Percentiles rank a stretch among this genome's conserved stretches.
phyloP scores from a whole-genome alignment of 2,113 vertebrate genomes.

The Cariama cristata region DNA sequence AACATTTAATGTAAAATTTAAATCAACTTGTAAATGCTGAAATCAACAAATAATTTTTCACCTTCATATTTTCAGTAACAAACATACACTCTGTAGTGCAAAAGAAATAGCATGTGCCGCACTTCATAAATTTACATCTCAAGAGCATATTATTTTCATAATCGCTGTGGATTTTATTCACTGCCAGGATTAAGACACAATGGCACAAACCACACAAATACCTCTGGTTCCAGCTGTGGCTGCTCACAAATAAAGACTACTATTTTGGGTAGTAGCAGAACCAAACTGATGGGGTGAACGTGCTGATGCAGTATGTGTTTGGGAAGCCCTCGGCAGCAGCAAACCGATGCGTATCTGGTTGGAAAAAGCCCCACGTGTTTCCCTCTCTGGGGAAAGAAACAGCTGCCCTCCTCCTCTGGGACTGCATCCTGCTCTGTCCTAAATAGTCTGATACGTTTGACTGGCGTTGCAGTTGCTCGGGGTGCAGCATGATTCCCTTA shows the following conservation, averaged over 20 bases:
- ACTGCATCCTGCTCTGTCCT: neutral
- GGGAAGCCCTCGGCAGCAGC: neutral
- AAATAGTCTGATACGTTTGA: neutral
- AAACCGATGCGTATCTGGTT: neutral
- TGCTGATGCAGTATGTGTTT: neutral
- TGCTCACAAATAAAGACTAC: neutral
- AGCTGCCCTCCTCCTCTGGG: neutral
- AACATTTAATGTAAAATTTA: neutral
- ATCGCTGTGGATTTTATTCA: neutral
- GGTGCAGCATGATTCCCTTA: neutral
- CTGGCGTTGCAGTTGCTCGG: neutral
- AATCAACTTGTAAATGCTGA: neutral
- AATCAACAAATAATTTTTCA: neutral
- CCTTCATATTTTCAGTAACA: neutral
- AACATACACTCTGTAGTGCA: neutral
- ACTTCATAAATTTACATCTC: neutral
- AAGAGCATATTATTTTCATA: neutral
- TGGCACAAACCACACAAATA: neutral
- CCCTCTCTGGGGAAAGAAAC: neutral
- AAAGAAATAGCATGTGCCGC: neutral
- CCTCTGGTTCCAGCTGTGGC: neutral
- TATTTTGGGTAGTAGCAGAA: neutral
- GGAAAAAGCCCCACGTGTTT: fast-evolving
- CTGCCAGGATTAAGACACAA: neutral
- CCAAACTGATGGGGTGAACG: neutral